These are phyloP conservation scores for Pollimyrus isidori DNA, from an alignment of 2,113 vertebrate species.

Conservation along the genomic window DNA sequence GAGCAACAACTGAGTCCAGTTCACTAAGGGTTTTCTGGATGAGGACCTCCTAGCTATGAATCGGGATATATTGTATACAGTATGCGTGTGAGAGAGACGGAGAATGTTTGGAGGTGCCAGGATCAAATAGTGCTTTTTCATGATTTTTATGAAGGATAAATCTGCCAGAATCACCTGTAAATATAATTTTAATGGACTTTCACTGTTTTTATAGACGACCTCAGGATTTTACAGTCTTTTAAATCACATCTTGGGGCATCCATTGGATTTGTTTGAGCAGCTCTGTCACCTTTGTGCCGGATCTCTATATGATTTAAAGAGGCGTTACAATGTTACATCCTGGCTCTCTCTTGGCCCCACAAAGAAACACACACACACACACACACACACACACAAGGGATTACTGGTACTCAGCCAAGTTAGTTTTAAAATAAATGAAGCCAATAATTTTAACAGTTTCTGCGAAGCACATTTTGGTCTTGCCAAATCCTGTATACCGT, in stretches of 20 bases:
- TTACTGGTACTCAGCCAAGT: not conserved
- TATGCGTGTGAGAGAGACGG: not conserved
- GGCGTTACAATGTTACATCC: not conserved
- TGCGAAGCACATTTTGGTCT: not conserved
- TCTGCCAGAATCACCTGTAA: not conserved
- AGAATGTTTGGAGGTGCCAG: not conserved
- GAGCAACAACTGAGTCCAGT: not conserved
- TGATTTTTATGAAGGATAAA: not conserved
- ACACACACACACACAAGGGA: not conserved
- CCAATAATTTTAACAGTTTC: not conserved
- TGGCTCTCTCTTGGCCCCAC: not conserved
- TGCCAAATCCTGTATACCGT: not conserved
- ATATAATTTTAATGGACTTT: conserved; percentile 3
- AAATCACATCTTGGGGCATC: not conserved
- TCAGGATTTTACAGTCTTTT: not conserved
- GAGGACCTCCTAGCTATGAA: not conserved
- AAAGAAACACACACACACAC: not conserved
- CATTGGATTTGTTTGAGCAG: not conserved
- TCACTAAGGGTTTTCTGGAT: not conserved
- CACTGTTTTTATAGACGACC: not conserved
- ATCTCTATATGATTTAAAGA: not conserved
- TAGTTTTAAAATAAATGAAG: not conserved
- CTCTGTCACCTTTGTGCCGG: not conserved
- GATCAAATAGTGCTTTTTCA: not conserved
- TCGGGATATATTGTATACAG: not conserved